These are phyloP conservation scores for Heterocephalus glaber DNA, from an alignment of 2,113 vertebrate genomes.

Conservation along the genomic window DNA sequence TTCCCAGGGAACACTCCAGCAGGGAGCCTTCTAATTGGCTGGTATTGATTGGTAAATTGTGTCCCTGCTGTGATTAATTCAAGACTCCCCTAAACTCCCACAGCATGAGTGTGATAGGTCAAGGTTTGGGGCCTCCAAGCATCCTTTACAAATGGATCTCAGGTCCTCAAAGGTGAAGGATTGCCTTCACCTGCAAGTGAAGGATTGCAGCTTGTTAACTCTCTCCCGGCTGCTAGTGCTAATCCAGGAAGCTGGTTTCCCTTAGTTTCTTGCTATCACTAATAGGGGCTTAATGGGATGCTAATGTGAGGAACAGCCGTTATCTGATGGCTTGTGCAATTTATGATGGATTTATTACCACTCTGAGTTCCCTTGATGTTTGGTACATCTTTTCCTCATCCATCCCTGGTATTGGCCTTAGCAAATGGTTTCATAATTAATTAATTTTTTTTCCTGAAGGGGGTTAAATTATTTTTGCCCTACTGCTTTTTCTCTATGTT, in stretches of 20 bases:
- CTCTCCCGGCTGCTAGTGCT: slow-evolving; percentile 67
- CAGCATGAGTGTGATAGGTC: slow-evolving; percentile 77
- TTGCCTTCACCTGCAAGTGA: neutral
- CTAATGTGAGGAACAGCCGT: slow-evolving; percentile 83
- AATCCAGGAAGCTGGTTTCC: slow-evolving; percentile 63
- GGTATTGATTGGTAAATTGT: slow-evolving; percentile 83
- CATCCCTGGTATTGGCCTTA: slow-evolving; percentile 71
- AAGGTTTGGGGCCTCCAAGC: slow-evolving; percentile 77
- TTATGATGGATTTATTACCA: slow-evolving; percentile 82
- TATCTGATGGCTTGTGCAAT: slow-evolving; percentile 78
- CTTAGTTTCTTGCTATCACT: slow-evolving; percentile 75
- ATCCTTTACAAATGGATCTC: slow-evolving; percentile 76
- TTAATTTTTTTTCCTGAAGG: slow-evolving; percentile 79
- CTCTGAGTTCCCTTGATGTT: slow-evolving; percentile 78
- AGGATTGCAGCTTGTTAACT: slow-evolving; percentile 79
- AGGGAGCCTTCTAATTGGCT: slow-evolving; percentile 86
- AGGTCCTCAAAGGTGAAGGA: slow-evolving; percentile 71
- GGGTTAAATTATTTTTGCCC: slow-evolving; percentile 79
- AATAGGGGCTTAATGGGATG: slow-evolving; percentile 83
- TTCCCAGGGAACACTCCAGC: slow-evolving; percentile 74
- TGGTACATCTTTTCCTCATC: slow-evolving; percentile 72
- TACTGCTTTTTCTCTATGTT: slow-evolving; percentile 64
- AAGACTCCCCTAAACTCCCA: slow-evolving; percentile 58
- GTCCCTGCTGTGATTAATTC: slow-evolving; percentile 84
- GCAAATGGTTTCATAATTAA: slow-evolving; percentile 84